Evolutionary conservation across 1,140 invertebrate species (phyloP), one percentile per base, ranked within the genome.

Genomic region (Wiebesia pumilae): DNA sequence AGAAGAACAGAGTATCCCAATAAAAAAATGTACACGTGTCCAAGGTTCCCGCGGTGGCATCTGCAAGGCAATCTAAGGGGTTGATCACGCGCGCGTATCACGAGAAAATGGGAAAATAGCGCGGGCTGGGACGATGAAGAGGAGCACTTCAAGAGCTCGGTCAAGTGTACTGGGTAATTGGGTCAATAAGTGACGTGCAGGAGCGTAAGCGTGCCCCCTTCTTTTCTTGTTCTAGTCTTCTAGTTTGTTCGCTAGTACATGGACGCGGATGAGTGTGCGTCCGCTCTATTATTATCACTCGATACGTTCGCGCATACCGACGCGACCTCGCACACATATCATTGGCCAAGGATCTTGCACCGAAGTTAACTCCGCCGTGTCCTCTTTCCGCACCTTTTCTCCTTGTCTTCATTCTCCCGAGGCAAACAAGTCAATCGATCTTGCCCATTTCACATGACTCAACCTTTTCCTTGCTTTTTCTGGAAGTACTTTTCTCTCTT

Each of bases 111-210:
- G 21, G 47, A 80, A 67, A 47, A 83, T 83, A 69, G 75, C 24
- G 78, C 65, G 82, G 51, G 81, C 78, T 30, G 35, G 38, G 67
- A 65, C 71, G 73, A 40, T 71, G 82, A 78, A 77, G 38, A 80
- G 33, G 77, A 33, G 62, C 85, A 75, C 86, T 87, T 89, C 88
- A 88, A 88, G 87, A 91, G 90, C 91, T 91, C 92, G 93, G 93
- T 93, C 93, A 94, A 94, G 93, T 94, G 93, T 93, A 94, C 92
- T 92, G 90, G 93, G 93, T 94, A 93, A 94, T 91, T 93, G 87
- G 93, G 93, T 93, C 93, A 94, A 93, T 93, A 93, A 92, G 90
- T 92, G 92, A 86, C 89, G 21, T 69, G 38, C 2, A 81, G 19
- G 89, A 90, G 90, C 90, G 90, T 88, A 88, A 89, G 88, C 89